Conservation (phyloP, 2,888 invertebrate species). For the Lepidochrysops patricia region DNA sequence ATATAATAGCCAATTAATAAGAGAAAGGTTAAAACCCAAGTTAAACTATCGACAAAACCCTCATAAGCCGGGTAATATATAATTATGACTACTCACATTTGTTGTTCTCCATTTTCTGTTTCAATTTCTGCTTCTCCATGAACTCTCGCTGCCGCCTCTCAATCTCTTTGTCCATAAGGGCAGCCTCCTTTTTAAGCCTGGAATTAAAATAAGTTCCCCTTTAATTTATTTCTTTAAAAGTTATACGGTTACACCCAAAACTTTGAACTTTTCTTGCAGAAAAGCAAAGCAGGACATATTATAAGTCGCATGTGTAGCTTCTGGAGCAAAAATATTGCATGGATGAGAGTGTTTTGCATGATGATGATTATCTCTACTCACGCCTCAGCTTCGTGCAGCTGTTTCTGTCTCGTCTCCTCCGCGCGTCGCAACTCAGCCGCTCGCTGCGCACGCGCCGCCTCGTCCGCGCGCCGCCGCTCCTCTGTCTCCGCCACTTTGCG, state of each 20-base stretch:
- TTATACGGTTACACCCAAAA: too few relatives aligned
- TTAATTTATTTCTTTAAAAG: too few relatives aligned
- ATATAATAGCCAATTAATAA: too few relatives aligned
- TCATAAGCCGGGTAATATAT: too few relatives aligned
- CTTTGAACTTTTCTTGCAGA: too few relatives aligned
- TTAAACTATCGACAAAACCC: too few relatives aligned
- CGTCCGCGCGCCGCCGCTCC: slow-evolving; percentile 52
- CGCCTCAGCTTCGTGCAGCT: slow-evolving; percentile 59
- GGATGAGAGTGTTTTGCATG: too few relatives aligned
- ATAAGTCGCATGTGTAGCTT: too few relatives aligned
- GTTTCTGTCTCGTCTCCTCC: slow-evolving; percentile 38
- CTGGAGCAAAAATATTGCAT: too few relatives aligned
- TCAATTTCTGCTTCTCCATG: slow-evolving; percentile 49
- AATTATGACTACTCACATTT: slow-evolving; percentile 36
- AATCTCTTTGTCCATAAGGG: slow-evolving; percentile 62
- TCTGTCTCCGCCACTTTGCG: slow-evolving; percentile 61
- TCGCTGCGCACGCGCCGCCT: slow-evolving; percentile 42
- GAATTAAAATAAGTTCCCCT: neutral
- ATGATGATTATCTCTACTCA: slow-evolving; percentile 37
- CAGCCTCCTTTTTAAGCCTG: slow-evolving; percentile 56
- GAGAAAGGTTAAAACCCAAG: too few relatives aligned
- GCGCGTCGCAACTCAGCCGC: slow-evolving; percentile 49
- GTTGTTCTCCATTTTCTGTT: slow-evolving; percentile 41
- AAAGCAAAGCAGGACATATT: too few relatives aligned
- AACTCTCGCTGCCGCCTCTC: slow-evolving; percentile 61